phyloP scores from a whole-genome alignment of 1,140 invertebrate genomes.

The Acromyrmex charruanus region DNA sequence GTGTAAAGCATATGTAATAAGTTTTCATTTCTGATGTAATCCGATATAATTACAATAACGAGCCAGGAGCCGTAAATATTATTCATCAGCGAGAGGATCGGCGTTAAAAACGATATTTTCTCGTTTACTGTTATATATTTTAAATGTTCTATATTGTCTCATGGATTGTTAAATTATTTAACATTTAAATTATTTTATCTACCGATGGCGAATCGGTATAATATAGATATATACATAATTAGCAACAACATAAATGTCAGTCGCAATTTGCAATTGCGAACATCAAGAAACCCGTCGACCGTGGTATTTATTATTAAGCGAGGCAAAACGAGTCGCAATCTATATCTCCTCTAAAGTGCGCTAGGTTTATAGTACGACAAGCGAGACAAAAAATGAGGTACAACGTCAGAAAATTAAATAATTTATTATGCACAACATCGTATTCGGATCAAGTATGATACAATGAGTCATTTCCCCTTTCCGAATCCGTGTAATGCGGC shows the following conservation, averaged over 20 bases:
- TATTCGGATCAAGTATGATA: slow-evolving; percentile 62
- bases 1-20: not conserved
- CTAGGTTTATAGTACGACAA: slow-evolving; percentile 54
- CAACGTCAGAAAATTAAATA: slow-evolving; percentile 75
- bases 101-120: slow-evolving; percentile 47
- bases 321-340: slow-evolving; percentile 44
- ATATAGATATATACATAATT: slow-evolving; percentile 39
- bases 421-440: slow-evolving; percentile 77
- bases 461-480: slow-evolving; percentile 63
- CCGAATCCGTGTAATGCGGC: slow-evolving; percentile 26
- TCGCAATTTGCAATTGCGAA: slow-evolving; percentile 16
- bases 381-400: slow-evolving; percentile 54
- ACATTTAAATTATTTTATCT: slow-evolving; percentile 60
- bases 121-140: slow-evolving; percentile 55
- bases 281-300: not conserved
- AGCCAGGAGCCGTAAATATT: slow-evolving; percentile 45
- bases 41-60: not conserved
- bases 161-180: slow-evolving; percentile 61
- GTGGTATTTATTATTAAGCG: slow-evolving; percentile 45
- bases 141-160: slow-evolving; percentile 48
- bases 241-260: slow-evolving; percentile 27
- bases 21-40: slow-evolving; percentile 24
- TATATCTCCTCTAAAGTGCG: slow-evolving; percentile 57
- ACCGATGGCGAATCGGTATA: slow-evolving; percentile 27
- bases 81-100: not conserved